Base-by-base conservation (phyloP, 2,113 vertebrate species). In the Xenopus laevis region DNA sequence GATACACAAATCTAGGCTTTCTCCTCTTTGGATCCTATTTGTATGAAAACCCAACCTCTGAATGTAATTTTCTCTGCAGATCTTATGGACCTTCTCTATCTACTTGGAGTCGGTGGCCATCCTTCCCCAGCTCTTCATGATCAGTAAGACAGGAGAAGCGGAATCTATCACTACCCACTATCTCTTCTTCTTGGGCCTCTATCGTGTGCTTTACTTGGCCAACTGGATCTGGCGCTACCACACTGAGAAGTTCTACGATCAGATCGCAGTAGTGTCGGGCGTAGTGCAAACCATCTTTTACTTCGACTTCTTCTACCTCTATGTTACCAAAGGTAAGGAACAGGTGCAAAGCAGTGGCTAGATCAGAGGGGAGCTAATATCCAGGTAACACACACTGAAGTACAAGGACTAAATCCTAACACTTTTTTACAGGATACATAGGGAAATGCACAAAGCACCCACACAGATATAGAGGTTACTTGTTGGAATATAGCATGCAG, bases 281-380 rank as follows among this genome's bases (percentile, higher is more conserved):
- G 95, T 97, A 0, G 96, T 99, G 40, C 97, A 99, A 85, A 99
- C 97, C 79, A 98, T 99, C 79, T 98, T 99, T 89, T 99, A 96
- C 87, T 98, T 96, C 2, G 96, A 98, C 66, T 99, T 99, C 90
- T 98, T 99, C 91, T 98, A 99, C 82, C 92, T 98, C 80, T 99
- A 99, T 0, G 55, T 96, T 80, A 99, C 96, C 52, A 95, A 90
- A 86, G 96, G 97, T 99, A 85, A 65, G 47, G 10, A 50, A 40
- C 8, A 9, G 33, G 2, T 27, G 33, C 33, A 40, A 40, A 3
- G 8, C 33, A 27, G 23, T 40, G 8, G 5, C 33, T 40, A 40
- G 33, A 40, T 40, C 33, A 40, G 33, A 40, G 33, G 33, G 33
- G 33, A 40, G 8, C 33, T 40, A 9, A 40, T 40, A 40, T 40